Evolutionary conservation across 2,888 invertebrate genomes (phyloP).

Genomic region (Pachycephus smyrnensis): DNA sequence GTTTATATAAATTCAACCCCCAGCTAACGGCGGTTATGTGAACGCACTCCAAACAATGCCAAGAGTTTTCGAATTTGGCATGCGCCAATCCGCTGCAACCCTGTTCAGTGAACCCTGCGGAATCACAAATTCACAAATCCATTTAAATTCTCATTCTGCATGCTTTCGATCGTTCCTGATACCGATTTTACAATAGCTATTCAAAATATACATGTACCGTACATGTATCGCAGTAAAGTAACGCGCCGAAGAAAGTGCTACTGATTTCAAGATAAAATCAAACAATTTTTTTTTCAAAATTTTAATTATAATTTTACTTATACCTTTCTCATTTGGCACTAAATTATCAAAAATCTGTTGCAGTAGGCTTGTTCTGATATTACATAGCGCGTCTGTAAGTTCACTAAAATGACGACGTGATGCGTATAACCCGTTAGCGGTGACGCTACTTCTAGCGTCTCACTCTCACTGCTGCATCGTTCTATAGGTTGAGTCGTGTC

Average conservation of each 20-base stretch:
- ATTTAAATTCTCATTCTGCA: neutral
- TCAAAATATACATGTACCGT: neutral
- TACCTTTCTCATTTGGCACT: neutral
- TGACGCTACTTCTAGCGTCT: too few species aligned
- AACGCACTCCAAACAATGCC: neutral
- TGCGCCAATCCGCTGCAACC: neutral
- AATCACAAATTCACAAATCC: conserved; percentile 2
- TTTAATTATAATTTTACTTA: neutral
- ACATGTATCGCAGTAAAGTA: neutral
- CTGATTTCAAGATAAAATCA: neutral
- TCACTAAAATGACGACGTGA: neutral
- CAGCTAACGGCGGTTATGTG: neutral
- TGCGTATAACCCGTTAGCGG: too few species aligned
- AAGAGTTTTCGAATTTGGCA: neutral
- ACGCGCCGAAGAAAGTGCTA: neutral
- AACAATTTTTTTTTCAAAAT: neutral
- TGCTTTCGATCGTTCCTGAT: neutral
- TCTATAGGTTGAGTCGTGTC: too few species aligned
- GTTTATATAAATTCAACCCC: neutral
- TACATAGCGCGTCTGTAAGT: neutral
- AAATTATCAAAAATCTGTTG: neutral
- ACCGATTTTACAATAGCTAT: neutral
- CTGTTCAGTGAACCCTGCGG: conserved; percentile 9
- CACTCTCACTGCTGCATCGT: too few species aligned
- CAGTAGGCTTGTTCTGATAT: neutral